Evolutionary conservation across 2,113 vertebrate species (phyloP), one percentile per base, ranked within the genome.

Genomic region (Colinus virginianus): DNA sequence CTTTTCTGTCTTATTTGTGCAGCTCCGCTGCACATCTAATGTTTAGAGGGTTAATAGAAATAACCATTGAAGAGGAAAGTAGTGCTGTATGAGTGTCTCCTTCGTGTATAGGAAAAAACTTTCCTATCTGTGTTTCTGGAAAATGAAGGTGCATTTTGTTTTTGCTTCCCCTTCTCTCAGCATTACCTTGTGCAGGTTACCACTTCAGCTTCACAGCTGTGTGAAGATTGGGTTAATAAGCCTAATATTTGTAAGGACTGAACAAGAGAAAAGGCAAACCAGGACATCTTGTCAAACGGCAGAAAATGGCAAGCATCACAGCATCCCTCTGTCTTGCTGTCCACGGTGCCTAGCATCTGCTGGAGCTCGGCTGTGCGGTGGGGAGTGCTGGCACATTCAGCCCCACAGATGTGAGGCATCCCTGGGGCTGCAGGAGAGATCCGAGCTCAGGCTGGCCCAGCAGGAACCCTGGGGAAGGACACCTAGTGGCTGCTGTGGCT

Each of bases 331-430:
- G 49, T 4, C 34, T 55, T 53, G 46, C 34, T 48, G 28, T 78
- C 46, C 25, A 1, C 55, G 0, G 0, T 46, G 66, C 6, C 53
- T 1, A 62, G 55, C 13, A 1, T 59, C n/a, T 74, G 12, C 38
- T 1, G 1, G 42, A 43, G n/a, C 22, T 19, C 0, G 0, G 4
- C 12, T 53, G 55, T 1, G 1, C 59, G 20, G 7, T 63, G 15
- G 38, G 28, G 58, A 40, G 61, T 20, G 8, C 46, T 43, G 81
- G 42, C 68, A 56, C 1, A 38, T 30, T 8, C 20, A 67, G 59
- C 36, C 51, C 2, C 0, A 1, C 40, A 4, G 25, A 59, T 10
- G 61, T 36, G 22, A 36, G 72, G 49, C 55, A 45, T 69, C 75
- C 36, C 34, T 32, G 71, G 19, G 56, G 7, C 32, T 38, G 62